Conservation (phyloP, 2,113 vertebrate genomes). For the Platichthys stellatus region DNA sequence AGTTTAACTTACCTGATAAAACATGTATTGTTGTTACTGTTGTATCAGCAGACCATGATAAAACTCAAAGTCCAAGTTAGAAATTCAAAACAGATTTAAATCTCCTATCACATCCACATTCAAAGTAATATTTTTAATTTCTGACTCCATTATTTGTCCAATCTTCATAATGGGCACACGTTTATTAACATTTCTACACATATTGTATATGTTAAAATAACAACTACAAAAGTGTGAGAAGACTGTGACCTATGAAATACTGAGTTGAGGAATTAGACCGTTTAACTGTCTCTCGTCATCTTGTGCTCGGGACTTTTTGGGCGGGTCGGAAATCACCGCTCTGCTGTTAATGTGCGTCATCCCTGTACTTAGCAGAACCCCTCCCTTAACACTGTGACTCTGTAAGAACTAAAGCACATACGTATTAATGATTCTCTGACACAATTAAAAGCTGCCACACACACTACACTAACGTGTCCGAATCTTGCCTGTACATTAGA, state of each 20-base stretch:
- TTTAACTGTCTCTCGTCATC: neutral
- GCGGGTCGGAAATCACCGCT: neutral
- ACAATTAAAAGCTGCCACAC: neutral
- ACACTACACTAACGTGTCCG: neutral
- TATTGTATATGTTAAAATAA: too few species aligned
- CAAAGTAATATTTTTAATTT: too few species aligned
- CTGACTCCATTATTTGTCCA: too few species aligned
- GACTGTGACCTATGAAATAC: too few species aligned
- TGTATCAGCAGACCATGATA: neutral
- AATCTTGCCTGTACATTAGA: neutral
- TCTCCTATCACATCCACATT: conserved; percentile 1
- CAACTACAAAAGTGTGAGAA: too few species aligned
- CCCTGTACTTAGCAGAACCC: too few species aligned
- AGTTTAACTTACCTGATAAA: too few species aligned
- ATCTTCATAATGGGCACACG: too few species aligned
- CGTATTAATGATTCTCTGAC: neutral
- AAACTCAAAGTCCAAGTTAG: neutral
- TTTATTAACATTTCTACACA: too few species aligned
- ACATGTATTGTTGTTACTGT: neutral
- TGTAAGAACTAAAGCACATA: neutral
- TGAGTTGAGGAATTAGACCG: neutral
- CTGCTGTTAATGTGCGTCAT: too few species aligned
- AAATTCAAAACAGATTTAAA: conserved; percentile 11
- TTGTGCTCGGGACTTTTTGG: neutral
- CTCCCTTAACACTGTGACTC: too few species aligned